These are phyloP conservation scores for Tipula vernalis DNA, from an alignment of 2,888 invertebrate species.

Conservation along the genomic window DNA sequence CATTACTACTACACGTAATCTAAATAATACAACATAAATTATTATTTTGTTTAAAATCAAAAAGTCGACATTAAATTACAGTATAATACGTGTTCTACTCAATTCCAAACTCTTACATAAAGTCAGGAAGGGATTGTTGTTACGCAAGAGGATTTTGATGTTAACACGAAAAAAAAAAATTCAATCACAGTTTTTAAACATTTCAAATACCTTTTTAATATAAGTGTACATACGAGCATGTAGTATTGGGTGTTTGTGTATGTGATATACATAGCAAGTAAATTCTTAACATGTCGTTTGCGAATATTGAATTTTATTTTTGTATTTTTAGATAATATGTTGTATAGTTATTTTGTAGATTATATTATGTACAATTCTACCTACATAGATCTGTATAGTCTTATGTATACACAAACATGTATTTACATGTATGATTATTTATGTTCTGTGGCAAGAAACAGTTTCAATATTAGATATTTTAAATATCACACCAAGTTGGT, in stretches of 20 bases:
- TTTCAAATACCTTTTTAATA: background rate
- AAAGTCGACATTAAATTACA: background rate
- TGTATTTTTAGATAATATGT: background rate
- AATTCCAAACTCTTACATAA: background rate
- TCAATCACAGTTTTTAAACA: background rate
- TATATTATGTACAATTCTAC: no score
- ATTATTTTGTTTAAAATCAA: background rate
- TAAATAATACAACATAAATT: background rate
- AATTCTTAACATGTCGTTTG: background rate
- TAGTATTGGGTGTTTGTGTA: background rate
- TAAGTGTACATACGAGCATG: background rate
- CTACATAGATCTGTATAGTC: background rate
- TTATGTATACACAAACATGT: background rate
- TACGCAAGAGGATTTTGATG: background rate
- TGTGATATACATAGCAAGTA: background rate
- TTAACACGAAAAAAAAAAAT: background rate
- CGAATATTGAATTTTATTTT: constrained; percentile 11
- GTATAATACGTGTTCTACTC: background rate
- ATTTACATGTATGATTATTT: no score
- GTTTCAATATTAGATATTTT: background rate
- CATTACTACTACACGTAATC: background rate
- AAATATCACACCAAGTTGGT: background rate
- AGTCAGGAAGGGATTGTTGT: background rate
- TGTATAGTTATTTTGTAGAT: background rate
- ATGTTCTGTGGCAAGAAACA: background rate